Conservation (phyloP, 2,888 invertebrate species). For the Furcula furcula region DNA sequence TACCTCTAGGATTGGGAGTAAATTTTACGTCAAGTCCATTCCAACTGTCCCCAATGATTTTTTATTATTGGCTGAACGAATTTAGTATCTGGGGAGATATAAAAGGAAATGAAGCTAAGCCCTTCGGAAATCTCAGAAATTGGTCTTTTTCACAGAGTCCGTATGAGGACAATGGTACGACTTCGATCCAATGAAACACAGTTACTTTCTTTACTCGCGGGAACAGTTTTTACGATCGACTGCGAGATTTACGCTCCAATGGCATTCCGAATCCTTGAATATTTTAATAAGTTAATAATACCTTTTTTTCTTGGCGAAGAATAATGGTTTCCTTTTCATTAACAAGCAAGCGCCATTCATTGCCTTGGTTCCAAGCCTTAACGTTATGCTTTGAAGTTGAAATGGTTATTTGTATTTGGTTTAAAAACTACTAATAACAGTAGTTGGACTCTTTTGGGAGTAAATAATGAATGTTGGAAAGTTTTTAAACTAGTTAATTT, state of each 20-base stretch:
- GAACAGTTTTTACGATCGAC: constrained; percentile 74
- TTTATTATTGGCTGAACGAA: constrained; percentile 80
- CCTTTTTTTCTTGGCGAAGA: constrained; percentile 38
- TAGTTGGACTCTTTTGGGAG: constrained; percentile 12
- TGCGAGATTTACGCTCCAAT: constrained; percentile 67
- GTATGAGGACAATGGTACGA: constrained; percentile 73
- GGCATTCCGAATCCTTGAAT: constrained; percentile 60
- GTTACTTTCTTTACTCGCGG: constrained; percentile 62
- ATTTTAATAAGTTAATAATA: constrained; percentile 60
- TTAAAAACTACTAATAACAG: constrained; percentile 13
- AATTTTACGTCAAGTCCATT: constrained; percentile 71
- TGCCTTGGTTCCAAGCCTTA: background rate
- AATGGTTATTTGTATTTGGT: constrained; percentile 21
- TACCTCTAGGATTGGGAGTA: constrained; percentile 56
- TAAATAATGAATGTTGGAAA: constrained; percentile 33
- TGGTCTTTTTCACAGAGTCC: constrained; percentile 73
- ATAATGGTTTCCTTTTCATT: constrained; percentile 46
- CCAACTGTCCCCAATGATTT: constrained; percentile 69
- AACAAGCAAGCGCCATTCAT: constrained; percentile 32
- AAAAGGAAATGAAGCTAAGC: constrained; percentile 81
- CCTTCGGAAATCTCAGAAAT: constrained; percentile 81
- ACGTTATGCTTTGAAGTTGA: constrained; percentile 13
- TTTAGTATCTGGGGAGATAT: constrained; percentile 80
- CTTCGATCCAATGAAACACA: constrained; percentile 67
- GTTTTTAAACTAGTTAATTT: constrained; percentile 46